Base-by-base conservation (phyloP, 2,888 invertebrate genomes). In the Xanthorhoe spadicearia region DNA sequence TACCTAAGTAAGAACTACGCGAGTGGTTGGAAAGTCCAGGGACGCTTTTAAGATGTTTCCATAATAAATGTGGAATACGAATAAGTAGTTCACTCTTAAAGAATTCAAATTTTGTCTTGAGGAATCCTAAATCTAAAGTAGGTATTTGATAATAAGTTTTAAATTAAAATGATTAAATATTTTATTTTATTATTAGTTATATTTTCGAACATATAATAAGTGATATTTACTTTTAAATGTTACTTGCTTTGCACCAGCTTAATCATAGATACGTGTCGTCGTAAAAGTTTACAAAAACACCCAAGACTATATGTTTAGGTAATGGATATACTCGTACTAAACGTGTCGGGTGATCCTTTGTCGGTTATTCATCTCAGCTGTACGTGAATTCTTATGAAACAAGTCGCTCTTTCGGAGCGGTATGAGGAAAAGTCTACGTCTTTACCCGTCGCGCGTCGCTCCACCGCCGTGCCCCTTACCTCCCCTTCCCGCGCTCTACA, bases 1-100 rank as follows among this genome's bases (percentile, higher is more conserved):
- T 87, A 82, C 79, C 83, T 86, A 87, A 87, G 85, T 86, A 87
- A 81, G 83, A 87, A 87, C 84, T 87, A 85, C 81, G 83, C 83
- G 83, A 85, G 84, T 83, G 86, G 84, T 86, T 86, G 83, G 75
- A 83, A 85, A 86, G 86, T 88, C 86, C 87, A 84, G 82, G 73
- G 83, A 86, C 77, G 85, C 85, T 88, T 87, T 87, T 85, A 87
- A 88, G 83, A 87, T 78, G 80, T 85, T 88, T 86, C 78, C 82
- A 86, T 88, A 84, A 86, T 87, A 87, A 85, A 88, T 87, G 79
- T 82, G 74, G 75, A 71, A 78, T 73, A 64, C 66, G 64, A 74
- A 68, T 73, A 59, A 60, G 32, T 60, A 56, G 61, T 66, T 72
- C 60, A 38, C 64, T 70, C 69, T 69, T 72, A 60, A 72, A 55